phyloP scores from a whole-genome alignment of 2,888 invertebrate species.

The Drosophila falleni region DNA sequence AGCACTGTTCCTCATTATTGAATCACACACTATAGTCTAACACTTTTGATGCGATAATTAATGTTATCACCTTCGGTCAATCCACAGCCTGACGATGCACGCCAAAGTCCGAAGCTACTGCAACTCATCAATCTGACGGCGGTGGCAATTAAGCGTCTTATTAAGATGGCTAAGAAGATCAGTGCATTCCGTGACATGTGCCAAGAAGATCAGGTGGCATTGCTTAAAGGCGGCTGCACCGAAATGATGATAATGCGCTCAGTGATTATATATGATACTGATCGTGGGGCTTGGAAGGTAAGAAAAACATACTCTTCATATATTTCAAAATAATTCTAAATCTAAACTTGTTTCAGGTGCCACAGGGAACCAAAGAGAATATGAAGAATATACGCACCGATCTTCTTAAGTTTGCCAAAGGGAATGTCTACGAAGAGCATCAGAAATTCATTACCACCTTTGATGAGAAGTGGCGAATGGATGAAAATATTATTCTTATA shows the following conservation, averaged over 20 bases:
- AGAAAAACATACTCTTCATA: background rate
- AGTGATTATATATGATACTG: slow-evolving; percentile 94
- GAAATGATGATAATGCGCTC: slow-evolving; percentile 98
- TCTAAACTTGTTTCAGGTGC: slow-evolving; percentile 87
- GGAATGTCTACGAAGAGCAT: slow-evolving; percentile 95
- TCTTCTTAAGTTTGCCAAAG: slow-evolving; percentile 95
- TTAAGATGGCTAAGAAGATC: slow-evolving; percentile 94
- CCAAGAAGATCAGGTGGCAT: slow-evolving; percentile 95
- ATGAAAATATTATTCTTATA: slow-evolving; percentile 95
- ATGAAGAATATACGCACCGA: slow-evolving; percentile 94
- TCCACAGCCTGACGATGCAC: slow-evolving; percentile 80
- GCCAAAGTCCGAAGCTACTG: slow-evolving; percentile 90
- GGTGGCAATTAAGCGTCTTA: slow-evolving; percentile 94
- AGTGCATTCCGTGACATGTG: slow-evolving; percentile 97
- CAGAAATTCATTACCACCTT: slow-evolving; percentile 94
- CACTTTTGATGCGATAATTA: slow-evolving; percentile 41
- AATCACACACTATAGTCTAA: slow-evolving; percentile 33
- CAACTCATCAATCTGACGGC: slow-evolving; percentile 96
- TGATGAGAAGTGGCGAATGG: slow-evolving; percentile 93
- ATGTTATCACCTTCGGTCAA: slow-evolving; percentile 20
- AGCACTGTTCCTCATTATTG: slow-evolving; percentile 28
- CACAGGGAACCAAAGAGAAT: slow-evolving; percentile 90
- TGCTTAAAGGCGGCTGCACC: slow-evolving; percentile 92
- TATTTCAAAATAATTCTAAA: background rate
- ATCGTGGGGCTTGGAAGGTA: slow-evolving; percentile 96